Base-by-base conservation (phyloP, 2,797 vertebrate genomes). In the Salarias fasciatus region DNA sequence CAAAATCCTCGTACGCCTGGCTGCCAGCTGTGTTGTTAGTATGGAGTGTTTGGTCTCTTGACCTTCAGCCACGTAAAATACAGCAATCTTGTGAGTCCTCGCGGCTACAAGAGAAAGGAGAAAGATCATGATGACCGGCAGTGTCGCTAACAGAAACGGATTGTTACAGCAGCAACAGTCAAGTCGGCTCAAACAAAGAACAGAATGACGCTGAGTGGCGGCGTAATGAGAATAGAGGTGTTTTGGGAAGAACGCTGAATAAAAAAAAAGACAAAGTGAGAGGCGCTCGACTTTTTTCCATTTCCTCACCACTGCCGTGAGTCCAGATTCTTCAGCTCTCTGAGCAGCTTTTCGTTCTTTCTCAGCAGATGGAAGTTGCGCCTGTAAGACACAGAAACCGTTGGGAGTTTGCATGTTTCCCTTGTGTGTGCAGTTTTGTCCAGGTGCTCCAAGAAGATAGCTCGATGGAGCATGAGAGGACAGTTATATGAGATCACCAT, bases 41-140 rank as follows among this genome's bases (percentile, higher is more conserved):
- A 99, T 99, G 72, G 97, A 99, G 91, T 98, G 95, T 83, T 99
- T 99, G 89, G 99, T 97, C 86, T 99, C 97, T 88, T 99, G 97
- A 43, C 97, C 97, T 82, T 99, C 97, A 24, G 97, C 97, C 72
- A 99, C 96, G 58, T 99, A 99, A 91, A 99, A 98, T 55, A 99
- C 97, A 2, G 97, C 97, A 12, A 99, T 99, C 90, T 99, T 99
- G 90, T 99, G 97, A 3, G 97, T 99, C 83, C n/a, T 99, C 97
- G 24, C 97, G 95, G 86, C 97, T 99, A 66, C 37, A 80, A 56
- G 36, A 60, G 37, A 49, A 56, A 2, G 7, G 53, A 51, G 18
- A 18, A 70, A 59, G 48, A 35, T 4, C 42, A 61, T 10, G 10
- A 63, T 30, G 14, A 71, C 9, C 15, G 10, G 18, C 6, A 13